phyloP scores from a whole-genome alignment of 2,113 vertebrate genomes.

The Muscicapa adusta region DNA sequence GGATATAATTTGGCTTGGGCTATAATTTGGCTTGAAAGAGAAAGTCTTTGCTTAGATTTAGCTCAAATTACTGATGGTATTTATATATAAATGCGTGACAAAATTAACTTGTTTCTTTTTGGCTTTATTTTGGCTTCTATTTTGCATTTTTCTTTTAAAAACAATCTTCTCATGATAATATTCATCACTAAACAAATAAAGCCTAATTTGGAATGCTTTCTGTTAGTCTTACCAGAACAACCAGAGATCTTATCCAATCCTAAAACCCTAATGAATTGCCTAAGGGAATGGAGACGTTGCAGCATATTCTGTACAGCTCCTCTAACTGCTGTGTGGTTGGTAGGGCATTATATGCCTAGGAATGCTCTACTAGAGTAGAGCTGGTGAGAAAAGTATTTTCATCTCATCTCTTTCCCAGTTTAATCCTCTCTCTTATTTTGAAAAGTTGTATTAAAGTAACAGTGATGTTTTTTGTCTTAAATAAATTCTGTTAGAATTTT shows the following conservation, averaged over 20 bases:
- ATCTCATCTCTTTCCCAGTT: background rate
- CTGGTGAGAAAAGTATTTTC: background rate
- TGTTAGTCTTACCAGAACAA: background rate
- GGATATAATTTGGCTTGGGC: constrained; percentile 38
- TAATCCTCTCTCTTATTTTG: background rate
- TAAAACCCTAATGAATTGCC: background rate
- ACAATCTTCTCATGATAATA: background rate
- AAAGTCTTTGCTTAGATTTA: background rate
- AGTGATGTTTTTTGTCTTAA: background rate
- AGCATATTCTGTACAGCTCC: background rate
- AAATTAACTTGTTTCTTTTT: constrained; percentile 23
- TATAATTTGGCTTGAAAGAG: constrained; percentile 48
- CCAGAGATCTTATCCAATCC: background rate
- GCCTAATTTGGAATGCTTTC: background rate
- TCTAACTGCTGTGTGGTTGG: background rate
- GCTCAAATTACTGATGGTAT: constrained; percentile 37
- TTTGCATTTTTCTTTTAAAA: constrained; percentile 36
- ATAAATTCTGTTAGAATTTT: background rate
- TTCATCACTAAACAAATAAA: constrained; percentile 21
- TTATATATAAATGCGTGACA: background rate
- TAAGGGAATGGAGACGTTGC: background rate
- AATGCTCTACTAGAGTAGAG: background rate
- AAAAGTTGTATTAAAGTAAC: background rate
- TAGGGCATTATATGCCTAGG: background rate
- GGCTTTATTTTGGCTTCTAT: constrained; percentile 13